A percentile compares a stretch with the other conserved stretches of the same genome.
These are phyloP conservation scores for Galbula dea DNA, from an alignment of 2,113 vertebrate species.

Conservation along the genomic window DNA sequence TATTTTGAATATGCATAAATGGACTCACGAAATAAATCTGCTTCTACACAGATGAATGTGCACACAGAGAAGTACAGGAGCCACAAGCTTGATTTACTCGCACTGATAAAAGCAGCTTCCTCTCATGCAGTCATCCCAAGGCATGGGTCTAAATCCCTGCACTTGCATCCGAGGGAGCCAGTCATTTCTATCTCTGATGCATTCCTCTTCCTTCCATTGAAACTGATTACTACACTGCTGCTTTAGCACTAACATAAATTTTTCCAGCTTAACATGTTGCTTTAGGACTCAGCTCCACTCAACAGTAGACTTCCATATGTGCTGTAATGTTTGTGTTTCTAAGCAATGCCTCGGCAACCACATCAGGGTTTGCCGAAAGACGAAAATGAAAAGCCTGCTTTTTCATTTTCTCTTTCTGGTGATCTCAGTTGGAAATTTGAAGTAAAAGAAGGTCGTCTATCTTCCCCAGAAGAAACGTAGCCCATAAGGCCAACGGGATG, in stretches of 20 bases:
- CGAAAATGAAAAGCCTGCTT: slow-evolving; percentile 53
- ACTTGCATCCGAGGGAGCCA: background rate
- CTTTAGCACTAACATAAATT: slow-evolving; percentile 63
- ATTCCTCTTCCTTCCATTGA: slow-evolving; percentile 52
- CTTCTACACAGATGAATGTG: rapidly evolving
- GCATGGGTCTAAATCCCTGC: background rate
- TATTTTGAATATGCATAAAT: background rate
- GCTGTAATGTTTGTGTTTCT: slow-evolving; percentile 67
- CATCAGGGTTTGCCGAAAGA: slow-evolving; percentile 52
- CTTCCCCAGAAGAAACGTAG: background rate
- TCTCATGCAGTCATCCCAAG: background rate
- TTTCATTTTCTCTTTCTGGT: slow-evolving; percentile 64
- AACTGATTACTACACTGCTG: slow-evolving; percentile 50
- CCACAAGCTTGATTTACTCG: background rate
- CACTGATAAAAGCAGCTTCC: background rate
- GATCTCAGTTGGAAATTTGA: slow-evolving; percentile 61
- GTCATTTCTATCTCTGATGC: slow-evolving; percentile 19
- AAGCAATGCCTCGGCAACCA: slow-evolving; percentile 63
- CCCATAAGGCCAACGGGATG: background rate
- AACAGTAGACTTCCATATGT: slow-evolving; percentile 67
- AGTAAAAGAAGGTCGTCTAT: slow-evolving; percentile 63
- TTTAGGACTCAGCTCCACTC: slow-evolving; percentile 63
- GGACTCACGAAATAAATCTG: background rate
- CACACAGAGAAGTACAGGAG: rapidly evolving
- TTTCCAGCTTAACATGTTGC: slow-evolving; percentile 63